Evolutionary conservation across 2,113 vertebrate genomes (phyloP).

Genomic region (Fregata magnificens): DNA sequence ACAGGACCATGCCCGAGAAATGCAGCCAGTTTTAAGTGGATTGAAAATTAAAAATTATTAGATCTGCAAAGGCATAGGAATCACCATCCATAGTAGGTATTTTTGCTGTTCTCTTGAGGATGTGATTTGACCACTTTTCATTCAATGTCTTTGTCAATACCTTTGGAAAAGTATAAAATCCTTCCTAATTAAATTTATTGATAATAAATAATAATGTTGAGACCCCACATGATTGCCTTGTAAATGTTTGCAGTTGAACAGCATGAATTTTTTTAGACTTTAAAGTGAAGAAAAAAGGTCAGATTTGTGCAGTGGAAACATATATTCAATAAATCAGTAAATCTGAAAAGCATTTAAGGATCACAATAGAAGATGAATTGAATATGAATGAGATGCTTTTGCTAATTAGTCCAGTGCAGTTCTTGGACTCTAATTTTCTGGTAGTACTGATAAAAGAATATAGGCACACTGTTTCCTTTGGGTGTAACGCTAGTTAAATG

Average conservation of each 20-base stretch:
- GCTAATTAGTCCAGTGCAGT: conserved; percentile 12
- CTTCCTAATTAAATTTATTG: neutral
- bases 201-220: neutral
- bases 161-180: neutral
- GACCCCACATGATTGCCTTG: neutral
- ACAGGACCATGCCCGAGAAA: neutral
- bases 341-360: conserved; percentile 6
- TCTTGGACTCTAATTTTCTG: neutral
- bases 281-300: neutral
- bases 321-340: neutral
- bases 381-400: neutral
- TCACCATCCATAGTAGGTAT: neutral
- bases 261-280: neutral
- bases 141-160: neutral
- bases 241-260: neutral
- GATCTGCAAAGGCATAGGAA: neutral
- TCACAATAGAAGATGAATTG: neutral
- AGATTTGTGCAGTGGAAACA: neutral
- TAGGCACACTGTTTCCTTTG: neutral
- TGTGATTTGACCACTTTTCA: neutral
- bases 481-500: neutral
- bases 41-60: neutral
- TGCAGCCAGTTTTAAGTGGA: neutral
- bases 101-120: neutral
- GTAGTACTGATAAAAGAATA: neutral